Conservation (phyloP, 2,888 invertebrate species). For the Lysandra bellargus region DNA sequence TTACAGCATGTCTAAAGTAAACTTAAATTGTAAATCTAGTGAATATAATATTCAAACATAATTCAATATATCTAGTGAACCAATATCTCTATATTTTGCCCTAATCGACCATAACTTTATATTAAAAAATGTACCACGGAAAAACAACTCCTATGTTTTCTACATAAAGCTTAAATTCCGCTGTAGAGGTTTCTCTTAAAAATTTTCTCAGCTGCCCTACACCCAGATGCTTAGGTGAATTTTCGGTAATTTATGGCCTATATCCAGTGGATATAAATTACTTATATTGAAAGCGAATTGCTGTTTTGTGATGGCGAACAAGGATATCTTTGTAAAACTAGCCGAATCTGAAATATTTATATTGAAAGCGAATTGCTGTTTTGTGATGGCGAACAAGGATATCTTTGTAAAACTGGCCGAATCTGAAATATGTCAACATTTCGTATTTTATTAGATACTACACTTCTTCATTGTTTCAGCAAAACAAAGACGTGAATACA, state of each 20-base stretch:
- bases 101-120: slow-evolving; percentile 23
- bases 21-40: not conserved
- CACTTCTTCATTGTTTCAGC: too few species aligned
- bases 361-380: too few species aligned
- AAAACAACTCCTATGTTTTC: not conserved
- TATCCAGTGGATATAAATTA: slow-evolving; percentile 16
- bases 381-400: too few species aligned
- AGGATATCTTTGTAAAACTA: not conserved
- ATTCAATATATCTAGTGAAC: slow-evolving; percentile 5
- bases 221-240: not conserved
- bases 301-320: not conserved
- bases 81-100: slow-evolving; percentile 22
- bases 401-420: too few species aligned
- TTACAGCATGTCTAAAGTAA: not conserved
- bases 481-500: too few species aligned
- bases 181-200: not conserved
- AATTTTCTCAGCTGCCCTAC: slow-evolving; percentile 1
- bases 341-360: not conserved
- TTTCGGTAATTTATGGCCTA: slow-evolving; percentile 21
- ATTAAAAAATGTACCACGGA: not conserved
- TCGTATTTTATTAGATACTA: too few species aligned
- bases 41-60: slow-evolving; percentile 15
- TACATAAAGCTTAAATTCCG: not conserved
- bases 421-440: too few species aligned
- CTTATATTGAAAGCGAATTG: slow-evolving; percentile 16